A percentile compares a stretch with the other conserved stretches of the same genome.
Conservation (phyloP, 2,888 invertebrate species). For the Megalurothrips usitatus region DNA sequence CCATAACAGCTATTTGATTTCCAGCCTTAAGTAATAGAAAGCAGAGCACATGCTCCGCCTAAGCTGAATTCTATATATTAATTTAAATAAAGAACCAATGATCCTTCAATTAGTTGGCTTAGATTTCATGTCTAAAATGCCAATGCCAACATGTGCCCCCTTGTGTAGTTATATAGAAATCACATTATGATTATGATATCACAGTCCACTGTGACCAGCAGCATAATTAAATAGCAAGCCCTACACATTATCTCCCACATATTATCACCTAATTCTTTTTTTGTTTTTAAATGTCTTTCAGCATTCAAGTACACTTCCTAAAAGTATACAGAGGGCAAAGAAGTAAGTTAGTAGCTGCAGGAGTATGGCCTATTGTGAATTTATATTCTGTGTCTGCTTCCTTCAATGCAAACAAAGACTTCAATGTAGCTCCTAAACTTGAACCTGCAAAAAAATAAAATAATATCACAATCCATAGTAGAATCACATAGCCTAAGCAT, state of each 20-base stretch:
- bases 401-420: not conserved
- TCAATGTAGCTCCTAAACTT: not conserved
- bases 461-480: too few relatives aligned
- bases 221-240: not conserved
- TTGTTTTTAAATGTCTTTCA: not conserved
- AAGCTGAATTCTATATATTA: not conserved
- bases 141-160: not conserved
- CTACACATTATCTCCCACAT: not conserved
- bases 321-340: not conserved
- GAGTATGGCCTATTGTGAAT: not conserved
- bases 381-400: not conserved
- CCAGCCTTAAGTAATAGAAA: not conserved
- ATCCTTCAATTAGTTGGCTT: not conserved
- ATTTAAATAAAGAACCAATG: not conserved
- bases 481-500: not conserved
- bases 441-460: not conserved
- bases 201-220: slow-evolving; percentile 9
- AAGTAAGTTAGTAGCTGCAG: not conserved
- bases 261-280: not conserved
- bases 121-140: too few relatives aligned
- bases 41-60: not conserved
- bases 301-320: not conserved
- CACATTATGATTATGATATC: not conserved
- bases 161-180: not conserved
- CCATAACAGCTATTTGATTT: not conserved